Evolutionary conservation across 2,113 vertebrate species (phyloP), one percentile per base, ranked within the genome.

Genomic region (Rhombomys opimus): DNA sequence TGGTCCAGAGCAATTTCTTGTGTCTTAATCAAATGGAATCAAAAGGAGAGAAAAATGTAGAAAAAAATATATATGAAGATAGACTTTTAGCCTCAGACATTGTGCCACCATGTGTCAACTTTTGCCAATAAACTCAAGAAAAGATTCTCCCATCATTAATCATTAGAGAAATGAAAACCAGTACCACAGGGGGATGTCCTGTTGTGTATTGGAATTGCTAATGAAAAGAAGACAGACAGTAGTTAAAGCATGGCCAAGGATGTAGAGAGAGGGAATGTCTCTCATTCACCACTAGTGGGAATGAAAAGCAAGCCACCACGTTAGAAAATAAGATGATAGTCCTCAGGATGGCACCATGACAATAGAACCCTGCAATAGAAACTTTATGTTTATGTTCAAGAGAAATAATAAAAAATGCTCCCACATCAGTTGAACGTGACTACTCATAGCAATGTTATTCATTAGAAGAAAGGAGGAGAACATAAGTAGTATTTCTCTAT

Each of bases 81-180:
- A 85, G 35, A 30, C 18, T n/a, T 94, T 72, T 75, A 77, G n/a
- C 22, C 85, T 14, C 7, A 15, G 7, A 30, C 35, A 22, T 7
- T 54, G 22, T 22, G 4, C 35, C 86, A 27, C 75, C 10, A 81
- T 67, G 72, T 54, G 23, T 18, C 41, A 38, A 46, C 4, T 85
- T 95, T 65, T 30, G 30, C n/a, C 87, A 93, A 77, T 67, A 73
- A 96, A 61, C 54, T 90, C 85, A 57, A 63, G 32, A 73, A 87
- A 86, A 89, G 7, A 52, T 78, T 68, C 18, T 82, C 67, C 65
- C 13, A 12, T 46, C n/a, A 72, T 76, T n/a, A 80, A 68, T 76
- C 68, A 61, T 72, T 85, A 84, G 57, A 52, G 32, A 80, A 86
- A 90, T 30, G 67, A 65, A 97, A 93, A 72, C 18, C 30, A 5